A percentile compares a stretch with the other conserved stretches of the same genome.
Evolutionary conservation across 1,140 invertebrate species (phyloP).

Genomic region (Tetranychus cinnabarinus): DNA sequence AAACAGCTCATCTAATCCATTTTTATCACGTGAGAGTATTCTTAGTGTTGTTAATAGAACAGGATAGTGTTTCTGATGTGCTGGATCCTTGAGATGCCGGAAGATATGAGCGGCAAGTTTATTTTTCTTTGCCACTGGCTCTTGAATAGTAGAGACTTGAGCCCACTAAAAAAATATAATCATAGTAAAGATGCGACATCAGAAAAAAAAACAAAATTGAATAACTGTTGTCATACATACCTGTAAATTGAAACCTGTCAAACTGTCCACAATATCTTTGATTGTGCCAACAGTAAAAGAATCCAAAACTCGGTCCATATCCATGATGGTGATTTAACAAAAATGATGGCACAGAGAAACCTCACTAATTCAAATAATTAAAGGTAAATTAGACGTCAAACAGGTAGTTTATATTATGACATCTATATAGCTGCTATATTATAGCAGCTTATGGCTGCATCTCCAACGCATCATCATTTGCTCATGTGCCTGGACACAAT

Average conservation of each 20-base stretch:
- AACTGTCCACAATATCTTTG: neutral
- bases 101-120: slow-evolving; percentile 5
- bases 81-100: neutral
- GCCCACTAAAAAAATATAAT: neutral
- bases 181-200: neutral
- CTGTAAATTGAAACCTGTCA: neutral
- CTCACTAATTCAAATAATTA: too few relatives aligned
- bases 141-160: neutral
- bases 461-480: too few relatives aligned
- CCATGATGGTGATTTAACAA: too few relatives aligned
- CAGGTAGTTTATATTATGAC: too few relatives aligned
- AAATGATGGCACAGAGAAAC: too few relatives aligned
- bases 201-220: neutral
- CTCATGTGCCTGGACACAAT: too few relatives aligned
- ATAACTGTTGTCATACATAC: neutral
- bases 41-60: slow-evolving; percentile 14
- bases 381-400: too few relatives aligned
- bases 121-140: neutral
- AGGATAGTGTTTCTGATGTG: neutral
- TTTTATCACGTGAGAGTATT: slow-evolving; percentile 36
- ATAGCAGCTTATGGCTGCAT: too few relatives aligned
- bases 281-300: neutral
- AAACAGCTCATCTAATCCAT: slow-evolving; percentile 38
- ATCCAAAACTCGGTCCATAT: neutral
- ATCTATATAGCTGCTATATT: too few relatives aligned